A percentile compares a stretch with the other conserved stretches of the same genome.
phyloP scores from a whole-genome alignment of 2,888 invertebrate species.

The Pachymerium ferrugineum region DNA sequence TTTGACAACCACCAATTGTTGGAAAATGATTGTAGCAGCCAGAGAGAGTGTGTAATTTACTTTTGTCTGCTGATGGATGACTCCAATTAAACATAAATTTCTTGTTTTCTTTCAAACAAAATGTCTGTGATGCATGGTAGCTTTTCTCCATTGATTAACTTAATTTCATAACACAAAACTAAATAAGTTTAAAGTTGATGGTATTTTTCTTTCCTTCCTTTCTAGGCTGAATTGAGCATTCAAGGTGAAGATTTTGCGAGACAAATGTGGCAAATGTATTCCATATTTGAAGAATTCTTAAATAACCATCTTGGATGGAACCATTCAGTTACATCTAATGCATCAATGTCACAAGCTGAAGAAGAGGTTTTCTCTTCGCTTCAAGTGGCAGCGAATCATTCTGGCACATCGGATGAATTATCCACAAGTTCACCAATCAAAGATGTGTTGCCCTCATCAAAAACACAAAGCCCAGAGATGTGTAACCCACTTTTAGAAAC shows the following conservation, averaged over 20 bases:
- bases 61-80: neutral
- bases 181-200: neutral
- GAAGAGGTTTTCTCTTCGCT: neutral
- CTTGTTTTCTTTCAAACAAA: neutral
- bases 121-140: too few species aligned
- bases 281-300: constrained; percentile 44
- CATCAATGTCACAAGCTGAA: neutral
- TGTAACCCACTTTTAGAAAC: constrained; percentile 45
- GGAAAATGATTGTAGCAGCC: neutral
- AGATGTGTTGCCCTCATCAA: neutral
- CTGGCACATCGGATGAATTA: neutral
- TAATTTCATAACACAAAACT: too few species aligned
- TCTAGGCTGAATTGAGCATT: constrained; percentile 44
- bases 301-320: constrained; percentile 39
- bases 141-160: too few species aligned
- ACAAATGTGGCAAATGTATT: constrained; percentile 47
- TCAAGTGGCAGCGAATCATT: neutral
- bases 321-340: constrained; percentile 20
- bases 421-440: neutral
- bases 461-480: neutral
- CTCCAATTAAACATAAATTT: neutral
- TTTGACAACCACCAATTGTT: neutral
- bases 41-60: neutral
- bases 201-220: constrained; percentile 27
- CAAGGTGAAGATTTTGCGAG: constrained; percentile 46